These are phyloP conservation scores for Lamprologus speciosus DNA, from an alignment of 2,113 vertebrate genomes.

Conservation along the genomic window DNA sequence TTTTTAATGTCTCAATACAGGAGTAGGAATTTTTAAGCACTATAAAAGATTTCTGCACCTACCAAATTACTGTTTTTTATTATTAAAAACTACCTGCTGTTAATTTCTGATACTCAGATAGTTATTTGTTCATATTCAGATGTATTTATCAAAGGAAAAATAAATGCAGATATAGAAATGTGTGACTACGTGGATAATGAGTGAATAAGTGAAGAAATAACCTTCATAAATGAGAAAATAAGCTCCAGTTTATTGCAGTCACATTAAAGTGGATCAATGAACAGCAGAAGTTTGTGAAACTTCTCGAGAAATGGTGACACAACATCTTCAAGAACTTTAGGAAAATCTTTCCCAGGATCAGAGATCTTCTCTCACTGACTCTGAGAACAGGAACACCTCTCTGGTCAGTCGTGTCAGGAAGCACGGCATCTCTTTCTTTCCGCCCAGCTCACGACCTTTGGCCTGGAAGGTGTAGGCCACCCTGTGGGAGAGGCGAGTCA, in stretches of 20 bases:
- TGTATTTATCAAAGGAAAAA: neutral
- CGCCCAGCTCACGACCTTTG: conserved; percentile 13
- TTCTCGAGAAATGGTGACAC: neutral
- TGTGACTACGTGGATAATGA: neutral
- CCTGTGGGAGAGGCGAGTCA: conserved; percentile 64
- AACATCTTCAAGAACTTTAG: neutral
- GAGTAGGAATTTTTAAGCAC: neutral
- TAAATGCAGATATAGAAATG: neutral
- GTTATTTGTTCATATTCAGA: neutral
- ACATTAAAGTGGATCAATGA: neutral
- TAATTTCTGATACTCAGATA: neutral
- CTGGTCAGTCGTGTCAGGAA: conserved; percentile 61
- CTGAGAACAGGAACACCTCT: neutral
- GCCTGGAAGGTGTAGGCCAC: conserved; percentile 69
- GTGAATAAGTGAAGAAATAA: neutral
- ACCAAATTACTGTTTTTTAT: neutral
- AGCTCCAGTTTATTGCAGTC: neutral
- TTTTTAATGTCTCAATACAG: neutral
- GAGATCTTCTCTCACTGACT: too few species aligned
- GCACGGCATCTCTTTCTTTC: conserved; percentile 76
- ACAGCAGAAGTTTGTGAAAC: neutral
- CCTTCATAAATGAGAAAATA: neutral
- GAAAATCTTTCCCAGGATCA: neutral
- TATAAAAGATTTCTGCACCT: neutral
- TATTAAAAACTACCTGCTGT: neutral